Base-by-base conservation (phyloP, 2,888 invertebrate species). In the Mythimna albipuncta region DNA sequence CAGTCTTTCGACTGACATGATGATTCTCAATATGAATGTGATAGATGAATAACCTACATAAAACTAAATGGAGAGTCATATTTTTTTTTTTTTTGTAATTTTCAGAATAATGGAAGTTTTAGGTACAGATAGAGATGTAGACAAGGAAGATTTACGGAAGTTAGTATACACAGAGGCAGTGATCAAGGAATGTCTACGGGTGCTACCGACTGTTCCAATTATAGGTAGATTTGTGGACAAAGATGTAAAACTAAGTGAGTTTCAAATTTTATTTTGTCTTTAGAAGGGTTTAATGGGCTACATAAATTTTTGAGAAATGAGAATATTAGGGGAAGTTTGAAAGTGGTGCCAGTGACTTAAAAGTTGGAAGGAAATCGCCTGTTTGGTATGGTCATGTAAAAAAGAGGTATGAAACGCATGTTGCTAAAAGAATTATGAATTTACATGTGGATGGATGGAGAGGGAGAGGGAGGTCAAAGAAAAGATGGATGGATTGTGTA, bases 241-340 rank as follows among this genome's bases (percentile, higher is more conserved):
- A 66, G 66, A 68, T 68, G 50, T 68, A 16, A 68, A 68, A 10
- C 26, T 68, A 9, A 68, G 68, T 68, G 65, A 68, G 68, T 68
- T 50, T 0, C 2, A 57, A 13, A 13, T 35, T 58, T 58, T 38
- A 32, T 32, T 32, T 32, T 32, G 32, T 32, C 32, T 32, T 32
- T 32, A 32, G 5, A 32, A 26, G 26, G 26, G 26, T 26, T 26
- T 26, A 26, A 26, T 26, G 26, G 26, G 26, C 26, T 1, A 26
- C 26, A 26, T 26, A 1, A 26, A 26, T 26, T 26, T 26, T 26
- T 26, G 26, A 26, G 26, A 26, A 26, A 26, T 26, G 26, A 26
- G 26, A 1, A 26, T 26, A 26, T 26, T 26, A 26, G 26, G 26
- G 26, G 26, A 32, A 32, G 32, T 32, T 32, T 32, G 32, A 32